A percentile compares a stretch with the other conserved stretches of the same genome.
Conservation (phyloP, 2,113 vertebrate species). For the Oophaga pumilio region DNA sequence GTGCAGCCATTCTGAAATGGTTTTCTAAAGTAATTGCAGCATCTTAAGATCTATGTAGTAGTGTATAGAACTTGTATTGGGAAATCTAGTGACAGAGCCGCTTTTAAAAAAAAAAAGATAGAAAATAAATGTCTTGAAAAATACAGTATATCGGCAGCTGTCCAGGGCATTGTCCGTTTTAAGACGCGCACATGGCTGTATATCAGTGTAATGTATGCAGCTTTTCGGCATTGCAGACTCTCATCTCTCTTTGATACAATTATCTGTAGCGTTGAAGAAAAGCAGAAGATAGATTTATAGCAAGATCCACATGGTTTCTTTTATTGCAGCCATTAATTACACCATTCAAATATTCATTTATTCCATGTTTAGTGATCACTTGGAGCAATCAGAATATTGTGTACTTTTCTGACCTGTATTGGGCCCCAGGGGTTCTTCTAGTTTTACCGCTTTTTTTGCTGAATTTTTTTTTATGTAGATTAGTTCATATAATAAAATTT, state of each 20-base stretch:
- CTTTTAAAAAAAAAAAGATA: neutral
- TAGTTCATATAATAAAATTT: no score
- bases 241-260: neutral
- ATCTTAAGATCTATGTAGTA: no score
- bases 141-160: neutral
- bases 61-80: no score
- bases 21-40: no score
- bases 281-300: neutral
- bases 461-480: no score
- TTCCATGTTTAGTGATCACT: neutral
- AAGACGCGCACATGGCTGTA: neutral
- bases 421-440: neutral
- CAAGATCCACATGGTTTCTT: neutral
- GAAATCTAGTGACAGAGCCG: no score
- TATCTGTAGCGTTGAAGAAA: slow-evolving; percentile 8
- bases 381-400: neutral
- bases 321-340: neutral
- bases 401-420: neutral
- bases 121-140: no score
- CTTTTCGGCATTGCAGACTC: neutral
- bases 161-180: neutral
- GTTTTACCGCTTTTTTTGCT: neutral
- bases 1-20: no score
- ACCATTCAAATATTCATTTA: neutral
- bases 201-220: neutral